These are phyloP conservation scores for Platyrinchus mystaceus DNA, from an alignment of 2,797 vertebrate genomes.

Conservation along the genomic window DNA sequence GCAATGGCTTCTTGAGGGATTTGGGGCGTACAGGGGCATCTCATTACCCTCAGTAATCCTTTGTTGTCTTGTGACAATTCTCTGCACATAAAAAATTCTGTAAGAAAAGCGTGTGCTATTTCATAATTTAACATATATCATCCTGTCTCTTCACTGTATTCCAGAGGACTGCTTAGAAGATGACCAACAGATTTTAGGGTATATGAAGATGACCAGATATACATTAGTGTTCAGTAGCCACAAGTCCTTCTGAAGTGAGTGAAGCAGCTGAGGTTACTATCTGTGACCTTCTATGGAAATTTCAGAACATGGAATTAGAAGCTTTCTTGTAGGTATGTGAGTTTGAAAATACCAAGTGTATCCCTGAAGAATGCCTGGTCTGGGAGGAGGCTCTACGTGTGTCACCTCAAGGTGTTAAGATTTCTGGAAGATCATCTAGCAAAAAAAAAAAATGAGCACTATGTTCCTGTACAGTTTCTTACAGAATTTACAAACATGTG, in stretches of 20 bases:
- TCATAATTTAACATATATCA: not conserved
- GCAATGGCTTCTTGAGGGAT: not conserved
- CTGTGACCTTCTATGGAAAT: not conserved
- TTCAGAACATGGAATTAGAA: not conserved
- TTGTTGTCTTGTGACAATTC: not conserved
- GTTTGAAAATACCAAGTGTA: not conserved
- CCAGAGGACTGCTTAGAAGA: not conserved
- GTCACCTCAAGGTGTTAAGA: not conserved
- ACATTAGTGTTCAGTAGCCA: not conserved
- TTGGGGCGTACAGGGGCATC: not conserved
- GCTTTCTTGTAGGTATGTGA: not conserved
- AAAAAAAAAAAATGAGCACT: not conserved
- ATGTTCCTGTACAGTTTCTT: not conserved
- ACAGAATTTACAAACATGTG: not conserved
- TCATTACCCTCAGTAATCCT: not conserved
- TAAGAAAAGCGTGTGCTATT: not conserved
- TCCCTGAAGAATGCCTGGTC: not conserved
- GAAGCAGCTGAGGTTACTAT: not conserved
- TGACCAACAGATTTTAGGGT: not conserved
- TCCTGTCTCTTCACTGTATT: not conserved
- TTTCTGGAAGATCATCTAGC: not conserved
- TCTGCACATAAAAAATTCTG: not conserved
- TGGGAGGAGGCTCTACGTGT: not conserved
- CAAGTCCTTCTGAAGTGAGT: not conserved
- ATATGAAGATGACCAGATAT: not conserved